Evolutionary conservation across 2,888 invertebrate genomes (phyloP), one percentile per base, ranked within the genome.

Genomic region (Ellobium chinense): DNA sequence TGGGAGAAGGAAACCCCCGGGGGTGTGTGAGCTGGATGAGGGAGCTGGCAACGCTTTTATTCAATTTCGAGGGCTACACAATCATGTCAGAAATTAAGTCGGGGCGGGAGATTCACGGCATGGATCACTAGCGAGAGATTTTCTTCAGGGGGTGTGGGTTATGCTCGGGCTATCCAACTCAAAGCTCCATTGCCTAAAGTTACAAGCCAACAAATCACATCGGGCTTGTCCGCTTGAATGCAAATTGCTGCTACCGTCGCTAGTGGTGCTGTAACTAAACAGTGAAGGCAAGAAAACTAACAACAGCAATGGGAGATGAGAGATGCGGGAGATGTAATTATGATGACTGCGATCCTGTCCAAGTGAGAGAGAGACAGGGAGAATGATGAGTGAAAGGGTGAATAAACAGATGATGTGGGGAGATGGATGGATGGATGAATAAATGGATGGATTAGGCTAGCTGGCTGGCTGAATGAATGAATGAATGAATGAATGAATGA

Each of bases 341-440:
- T n/a, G n/a, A n/a, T n/a, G n/a, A n/a, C n/a, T n/a, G n/a, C n/a
- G n/a, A n/a, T n/a, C n/a, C n/a, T n/a, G n/a, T n/a, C n/a, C n/a
- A 29, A 62, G 62, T 58, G 62, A 27, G 62, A 74, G 60, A 74
- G 34, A 74, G 60, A 74, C 24, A 74, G 62, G 34, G 21, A 39
- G 73, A 73, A 4, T 3, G 24, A 12, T 14, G 34, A 5, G 21
- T 1, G 34, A 24, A 58, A n/a, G 3, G 21, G 34, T 24, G n/a
- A 24, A 58, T 29, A 58, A 24, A 36, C n/a, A 34, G 73, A 58
- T 46, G 34, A 58, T 24, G 34, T 29, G 58, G 34, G 21, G 0
- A 60, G 73, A 46, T 46, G 18, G 46, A 46, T 46, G 18, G 46
- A 46, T 46, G 18, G 46, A 46, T 46, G 18, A 18, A 46, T 18